Evolutionary conservation across 2,888 invertebrate genomes (phyloP).

Genomic region (Lycia hirtaria): DNA sequence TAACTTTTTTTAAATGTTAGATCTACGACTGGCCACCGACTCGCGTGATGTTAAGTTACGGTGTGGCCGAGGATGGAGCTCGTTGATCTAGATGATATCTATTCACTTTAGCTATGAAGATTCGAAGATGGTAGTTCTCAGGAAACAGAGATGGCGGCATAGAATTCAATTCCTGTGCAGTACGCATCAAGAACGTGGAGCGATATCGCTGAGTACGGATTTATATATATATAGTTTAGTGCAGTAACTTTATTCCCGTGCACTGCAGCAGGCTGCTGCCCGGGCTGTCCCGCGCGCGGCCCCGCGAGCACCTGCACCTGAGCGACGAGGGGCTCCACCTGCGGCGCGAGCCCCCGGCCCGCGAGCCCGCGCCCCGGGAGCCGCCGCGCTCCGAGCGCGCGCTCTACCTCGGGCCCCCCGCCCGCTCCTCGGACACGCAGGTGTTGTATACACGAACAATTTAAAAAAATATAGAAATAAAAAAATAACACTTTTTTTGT

Average conservation of each 20-base stretch:
- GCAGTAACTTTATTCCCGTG: neutral
- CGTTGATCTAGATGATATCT: too few species aligned
- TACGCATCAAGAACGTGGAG: too few species aligned
- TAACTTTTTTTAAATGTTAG: too few species aligned
- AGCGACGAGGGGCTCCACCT: constrained; percentile 71
- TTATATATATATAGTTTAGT: neutral
- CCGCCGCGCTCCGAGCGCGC: neutral
- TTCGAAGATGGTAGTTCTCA: too few species aligned
- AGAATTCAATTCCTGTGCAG: too few species aligned
- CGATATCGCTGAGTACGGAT: too few species aligned
- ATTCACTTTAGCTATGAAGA: too few species aligned
- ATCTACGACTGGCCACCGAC: too few species aligned
- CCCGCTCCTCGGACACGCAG: neutral
- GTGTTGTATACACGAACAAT: neutral
- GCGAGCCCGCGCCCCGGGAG: neutral
- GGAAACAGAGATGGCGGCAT: too few species aligned
- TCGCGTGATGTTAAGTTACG: too few species aligned
- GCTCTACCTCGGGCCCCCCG: neutral
- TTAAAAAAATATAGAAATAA: neutral
- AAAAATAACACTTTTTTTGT: too few species aligned
- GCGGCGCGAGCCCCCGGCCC: constrained; percentile 11
- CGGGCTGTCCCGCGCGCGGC: constrained; percentile 69
- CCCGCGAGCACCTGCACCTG: constrained; percentile 74
- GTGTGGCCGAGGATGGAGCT: too few species aligned
- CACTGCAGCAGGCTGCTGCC: constrained; percentile 63